Conservation (phyloP, 2,888 invertebrate species). For the Leucophenga maculata region DNA sequence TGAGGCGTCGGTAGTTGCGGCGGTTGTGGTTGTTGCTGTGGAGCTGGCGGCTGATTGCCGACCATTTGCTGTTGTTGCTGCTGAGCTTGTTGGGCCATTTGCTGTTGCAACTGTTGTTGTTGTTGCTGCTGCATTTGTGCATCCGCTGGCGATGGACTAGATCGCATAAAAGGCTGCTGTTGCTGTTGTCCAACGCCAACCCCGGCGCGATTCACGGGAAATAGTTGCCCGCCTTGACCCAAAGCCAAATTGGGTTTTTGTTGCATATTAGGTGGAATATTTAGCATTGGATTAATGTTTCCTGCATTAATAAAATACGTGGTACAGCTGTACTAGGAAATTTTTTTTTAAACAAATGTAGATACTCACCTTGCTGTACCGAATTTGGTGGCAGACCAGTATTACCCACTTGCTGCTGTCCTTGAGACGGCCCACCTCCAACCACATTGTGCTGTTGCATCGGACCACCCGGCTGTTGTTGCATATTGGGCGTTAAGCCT, state of each 20-base stretch:
- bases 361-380: slow-evolving; percentile 48
- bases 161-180: slow-evolving; percentile 83
- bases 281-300: slow-evolving; percentile 67
- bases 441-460: slow-evolving; percentile 62
- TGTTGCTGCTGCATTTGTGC: slow-evolving; percentile 61
- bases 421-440: slow-evolving; percentile 57
- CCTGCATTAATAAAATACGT: slow-evolving; percentile 34
- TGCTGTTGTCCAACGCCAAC: slow-evolving; percentile 70
- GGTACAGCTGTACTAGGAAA: neutral
- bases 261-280: slow-evolving; percentile 68
- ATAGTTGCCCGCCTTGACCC: slow-evolving; percentile 73
- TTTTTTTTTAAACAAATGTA: neutral
- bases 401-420: slow-evolving; percentile 56
- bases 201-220: slow-evolving; percentile 76
- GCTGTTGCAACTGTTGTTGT: slow-evolving; percentile 68
- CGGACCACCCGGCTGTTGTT: slow-evolving; percentile 72
- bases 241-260: slow-evolving; percentile 69
- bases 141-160: slow-evolving; percentile 75
- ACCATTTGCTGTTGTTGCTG: slow-evolving; percentile 62
- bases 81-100: slow-evolving; percentile 64
- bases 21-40: slow-evolving; percentile 67
- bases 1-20: slow-evolving; percentile 73
- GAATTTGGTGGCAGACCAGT: slow-evolving; percentile 61
- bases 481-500: slow-evolving; percentile 70
- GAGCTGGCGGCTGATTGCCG: slow-evolving; percentile 56